Evolutionary conservation across 2,797 vertebrate species (phyloP).

Genomic region (Spondyliosoma cantharus): DNA sequence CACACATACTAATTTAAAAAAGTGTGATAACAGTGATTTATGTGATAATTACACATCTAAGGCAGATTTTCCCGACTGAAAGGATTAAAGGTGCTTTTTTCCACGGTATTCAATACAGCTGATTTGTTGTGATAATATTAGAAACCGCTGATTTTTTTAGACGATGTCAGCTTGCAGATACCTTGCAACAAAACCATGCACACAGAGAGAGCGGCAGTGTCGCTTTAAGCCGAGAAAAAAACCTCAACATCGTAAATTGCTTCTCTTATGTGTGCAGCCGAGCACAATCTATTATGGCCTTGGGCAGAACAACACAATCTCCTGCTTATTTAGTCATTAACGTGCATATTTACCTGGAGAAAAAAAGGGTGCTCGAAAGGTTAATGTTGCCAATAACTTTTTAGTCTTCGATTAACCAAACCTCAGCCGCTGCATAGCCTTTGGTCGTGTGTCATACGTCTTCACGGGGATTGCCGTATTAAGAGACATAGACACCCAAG

Average conservation of each 20-base stretch:
- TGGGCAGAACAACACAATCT: constrained; percentile 75
- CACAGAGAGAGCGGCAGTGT: constrained; percentile 11
- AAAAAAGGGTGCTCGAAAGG: constrained; percentile 65
- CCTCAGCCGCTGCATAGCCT: constrained; percentile 40
- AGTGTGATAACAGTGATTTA: not conserved
- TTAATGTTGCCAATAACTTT: constrained; percentile 74
- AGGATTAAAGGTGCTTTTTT: not conserved
- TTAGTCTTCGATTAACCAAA: constrained; percentile 65
- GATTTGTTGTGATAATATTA: not conserved
- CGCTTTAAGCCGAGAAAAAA: constrained; percentile 55
- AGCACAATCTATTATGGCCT: constrained; percentile 73
- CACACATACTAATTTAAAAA: not conserved
- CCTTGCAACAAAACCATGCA: constrained; percentile 31
- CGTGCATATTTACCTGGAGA: constrained; percentile 73
- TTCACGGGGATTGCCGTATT: constrained; percentile 40
- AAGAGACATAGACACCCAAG: constrained; percentile 33
- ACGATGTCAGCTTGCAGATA: constrained; percentile 8
- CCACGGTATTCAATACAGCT: not conserved
- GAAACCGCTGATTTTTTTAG: constrained; percentile 20
- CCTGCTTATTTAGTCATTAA: constrained; percentile 78
- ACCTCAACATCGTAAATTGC: constrained; percentile 59
- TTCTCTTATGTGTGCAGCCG: constrained; percentile 50
- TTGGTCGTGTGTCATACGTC: constrained; percentile 55
- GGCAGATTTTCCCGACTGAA: not conserved
- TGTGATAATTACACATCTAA: not conserved